Conservation (phyloP, 2,113 vertebrate genomes). For the Puntigrus tetrazona region DNA sequence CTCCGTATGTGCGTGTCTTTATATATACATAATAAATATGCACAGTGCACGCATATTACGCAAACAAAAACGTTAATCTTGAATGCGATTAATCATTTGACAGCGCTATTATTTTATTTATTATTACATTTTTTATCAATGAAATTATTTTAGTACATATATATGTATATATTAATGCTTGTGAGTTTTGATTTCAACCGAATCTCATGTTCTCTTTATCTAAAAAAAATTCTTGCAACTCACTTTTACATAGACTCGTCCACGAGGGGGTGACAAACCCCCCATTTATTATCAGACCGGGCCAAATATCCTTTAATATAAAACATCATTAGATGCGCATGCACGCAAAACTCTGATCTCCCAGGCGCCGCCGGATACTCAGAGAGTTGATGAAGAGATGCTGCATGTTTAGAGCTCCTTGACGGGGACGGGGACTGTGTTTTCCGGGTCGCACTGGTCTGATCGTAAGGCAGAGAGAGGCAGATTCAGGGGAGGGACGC, state of each 20-base stretch:
- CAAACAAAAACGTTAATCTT: too few relatives aligned
- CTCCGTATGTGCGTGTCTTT: too few relatives aligned
- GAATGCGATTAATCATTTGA: too few relatives aligned
- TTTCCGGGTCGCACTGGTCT: slow-evolving; percentile 3
- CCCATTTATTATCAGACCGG: neutral
- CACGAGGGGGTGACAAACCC: neutral
- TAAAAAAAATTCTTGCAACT: neutral
- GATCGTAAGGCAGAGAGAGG: slow-evolving; percentile 21
- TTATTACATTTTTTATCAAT: too few relatives aligned
- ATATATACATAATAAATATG: too few relatives aligned
- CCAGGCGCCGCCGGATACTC: neutral
- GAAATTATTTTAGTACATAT: too few relatives aligned
- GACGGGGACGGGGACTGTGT: neutral
- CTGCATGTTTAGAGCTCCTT: neutral
- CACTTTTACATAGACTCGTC: neutral
- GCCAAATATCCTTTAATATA: neutral
- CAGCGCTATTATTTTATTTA: too few relatives aligned
- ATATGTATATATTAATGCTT: too few relatives aligned
- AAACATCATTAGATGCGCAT: neutral
- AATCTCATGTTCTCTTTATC: neutral
- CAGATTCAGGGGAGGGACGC: slow-evolving; percentile 54
- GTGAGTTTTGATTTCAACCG: neutral
- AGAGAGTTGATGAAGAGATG: neutral
- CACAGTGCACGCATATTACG: too few relatives aligned
- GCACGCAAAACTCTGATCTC: neutral